Conservation (phyloP, 2,888 invertebrate genomes). For the Eustalomyia histrio region DNA sequence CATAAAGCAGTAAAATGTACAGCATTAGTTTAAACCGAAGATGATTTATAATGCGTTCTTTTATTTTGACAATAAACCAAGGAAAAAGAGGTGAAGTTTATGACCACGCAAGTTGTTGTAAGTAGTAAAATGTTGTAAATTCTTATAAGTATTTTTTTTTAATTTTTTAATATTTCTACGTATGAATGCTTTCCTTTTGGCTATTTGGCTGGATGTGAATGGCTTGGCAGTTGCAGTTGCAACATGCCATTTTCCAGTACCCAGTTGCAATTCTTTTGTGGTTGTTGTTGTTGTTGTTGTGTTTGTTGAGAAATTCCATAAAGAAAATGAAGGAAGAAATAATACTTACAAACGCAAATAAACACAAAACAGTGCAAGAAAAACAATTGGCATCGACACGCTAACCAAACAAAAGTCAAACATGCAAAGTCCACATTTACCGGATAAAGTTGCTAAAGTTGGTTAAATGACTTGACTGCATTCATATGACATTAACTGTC, state of each 20-base stretch:
- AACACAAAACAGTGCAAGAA: slow-evolving; percentile 44
- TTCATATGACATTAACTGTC: slow-evolving; percentile 65
- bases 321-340: slow-evolving; percentile 32
- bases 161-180: not conserved
- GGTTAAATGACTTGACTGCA: slow-evolving; percentile 64
- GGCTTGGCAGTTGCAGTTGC: slow-evolving; percentile 23
- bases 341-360: not conserved
- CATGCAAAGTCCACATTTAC: slow-evolving; percentile 65
- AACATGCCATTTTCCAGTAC: slow-evolving; percentile 42
- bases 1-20: not conserved
- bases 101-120: slow-evolving; percentile 65
- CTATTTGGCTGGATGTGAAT: slow-evolving; percentile 15
- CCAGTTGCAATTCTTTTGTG: slow-evolving; percentile 41
- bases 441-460: slow-evolving; percentile 65
- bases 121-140: slow-evolving; percentile 63
- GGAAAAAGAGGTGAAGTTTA: slow-evolving; percentile 64
- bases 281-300: not conserved
- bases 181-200: slow-evolving; percentile 29
- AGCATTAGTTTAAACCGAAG: slow-evolving; percentile 44
- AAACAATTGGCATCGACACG: slow-evolving; percentile 63
- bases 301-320: slow-evolving; percentile 44
- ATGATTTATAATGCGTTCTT: slow-evolving; percentile 64
- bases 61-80: slow-evolving; percentile 64
- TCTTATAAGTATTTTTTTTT: slow-evolving; percentile 22
- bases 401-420: slow-evolving; percentile 56